A percentile compares a stretch with the other conserved stretches of the same genome.
phyloP scores from a whole-genome alignment of 2,797 vertebrate species.

The Holocentrus rufus region DNA sequence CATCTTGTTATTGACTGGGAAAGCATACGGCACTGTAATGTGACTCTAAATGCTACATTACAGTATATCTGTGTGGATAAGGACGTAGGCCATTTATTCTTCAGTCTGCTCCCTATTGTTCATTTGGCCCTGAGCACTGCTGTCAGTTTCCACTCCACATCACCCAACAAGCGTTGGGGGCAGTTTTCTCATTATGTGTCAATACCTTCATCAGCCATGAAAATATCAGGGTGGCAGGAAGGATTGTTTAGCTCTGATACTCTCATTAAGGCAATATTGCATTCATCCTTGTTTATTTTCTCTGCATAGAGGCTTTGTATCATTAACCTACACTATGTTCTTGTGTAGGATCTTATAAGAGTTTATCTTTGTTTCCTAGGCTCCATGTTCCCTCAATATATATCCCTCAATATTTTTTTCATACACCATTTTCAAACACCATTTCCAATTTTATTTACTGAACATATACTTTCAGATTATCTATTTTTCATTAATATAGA shows the following conservation, averaged over 20 bases:
- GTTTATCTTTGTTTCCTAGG: no score
- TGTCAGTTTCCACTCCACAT: slow-evolving; percentile 38
- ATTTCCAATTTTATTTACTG: no score
- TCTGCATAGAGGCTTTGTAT: slow-evolving; percentile 3
- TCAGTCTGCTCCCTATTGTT: slow-evolving; percentile 38
- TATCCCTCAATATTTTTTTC: no score
- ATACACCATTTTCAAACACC: no score
- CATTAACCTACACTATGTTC: not conserved
- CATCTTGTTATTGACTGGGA: slow-evolving; percentile 74
- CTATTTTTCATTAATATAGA: no score
- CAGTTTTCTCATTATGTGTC: slow-evolving; percentile 30
- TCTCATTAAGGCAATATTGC: slow-evolving; percentile 3
- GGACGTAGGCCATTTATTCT: slow-evolving; percentile 54
- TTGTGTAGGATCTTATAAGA: not conserved
- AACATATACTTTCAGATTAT: no score
- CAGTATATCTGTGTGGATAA: slow-evolving; percentile 53
- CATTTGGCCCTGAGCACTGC: slow-evolving; percentile 45
- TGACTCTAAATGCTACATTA: slow-evolving; percentile 69
- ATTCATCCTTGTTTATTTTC: not conserved
- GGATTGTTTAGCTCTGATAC: not conserved
- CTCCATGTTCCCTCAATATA: no score
- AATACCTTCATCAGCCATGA: slow-evolving; percentile 28
- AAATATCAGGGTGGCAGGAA: not conserved
- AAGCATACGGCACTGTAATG: slow-evolving; percentile 68
- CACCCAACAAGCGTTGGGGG: slow-evolving; percentile 24